Percentiles rank a stretch among this genome's conserved stretches.
Evolutionary conservation across 2,888 invertebrate genomes (phyloP).

Genomic region (Acrobasis repandana): DNA sequence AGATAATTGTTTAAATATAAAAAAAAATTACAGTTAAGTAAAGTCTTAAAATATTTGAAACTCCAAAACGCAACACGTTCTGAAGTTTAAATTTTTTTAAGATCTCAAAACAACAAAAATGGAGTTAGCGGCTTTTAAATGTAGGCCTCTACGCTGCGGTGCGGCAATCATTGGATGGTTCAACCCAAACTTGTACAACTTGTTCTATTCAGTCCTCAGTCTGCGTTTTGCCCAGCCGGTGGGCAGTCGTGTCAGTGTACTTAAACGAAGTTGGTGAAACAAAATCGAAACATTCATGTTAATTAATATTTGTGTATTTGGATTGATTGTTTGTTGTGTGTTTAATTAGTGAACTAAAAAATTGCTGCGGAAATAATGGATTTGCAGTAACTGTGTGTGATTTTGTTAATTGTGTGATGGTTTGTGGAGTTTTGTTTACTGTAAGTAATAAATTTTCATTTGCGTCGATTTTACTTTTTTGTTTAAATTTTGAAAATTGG

Average conservation of each 20-base stretch:
- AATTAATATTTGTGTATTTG: conserved; percentile 20
- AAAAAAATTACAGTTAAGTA: no score
- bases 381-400: conserved; percentile 11
- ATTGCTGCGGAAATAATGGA: conserved; percentile 11
- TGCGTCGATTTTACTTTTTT: background rate
- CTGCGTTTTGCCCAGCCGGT: background rate
- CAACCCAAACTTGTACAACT: background rate
- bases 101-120: no score
- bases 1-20: no score
- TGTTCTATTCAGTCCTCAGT: conserved; percentile 4
- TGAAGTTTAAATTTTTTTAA: no score
- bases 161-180: background rate
- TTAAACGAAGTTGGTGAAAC: conserved; percentile 9
- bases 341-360: conserved; percentile 22
- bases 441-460: conserved; percentile 10
- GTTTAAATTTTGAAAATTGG: background rate
- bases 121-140: no score
- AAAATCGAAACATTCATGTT: conserved; percentile 16
- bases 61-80: no score
- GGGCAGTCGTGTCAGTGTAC: conserved; percentile 1
- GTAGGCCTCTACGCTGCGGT: conserved; percentile 48
- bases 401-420: conserved; percentile 18
- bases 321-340: conserved; percentile 17
- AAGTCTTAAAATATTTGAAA: no score
- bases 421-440: conserved; percentile 13